These are phyloP conservation scores for Eulemur rufifrons DNA, from an alignment of 2,113 vertebrate genomes.

Conservation along the genomic window DNA sequence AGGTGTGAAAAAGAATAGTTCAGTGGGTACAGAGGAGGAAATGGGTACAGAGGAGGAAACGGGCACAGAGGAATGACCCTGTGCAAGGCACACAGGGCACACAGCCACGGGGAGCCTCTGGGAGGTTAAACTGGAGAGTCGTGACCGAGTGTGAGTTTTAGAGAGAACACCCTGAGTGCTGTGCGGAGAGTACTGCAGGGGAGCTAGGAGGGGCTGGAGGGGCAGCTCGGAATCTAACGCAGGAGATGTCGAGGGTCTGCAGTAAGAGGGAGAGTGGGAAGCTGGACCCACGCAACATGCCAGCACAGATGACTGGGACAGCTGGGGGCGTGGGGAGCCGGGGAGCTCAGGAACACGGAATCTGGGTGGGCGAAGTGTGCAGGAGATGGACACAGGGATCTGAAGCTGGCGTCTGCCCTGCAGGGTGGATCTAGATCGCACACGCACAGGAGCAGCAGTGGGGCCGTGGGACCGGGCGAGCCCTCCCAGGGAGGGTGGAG, in stretches of 20 bases:
- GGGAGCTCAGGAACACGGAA: background rate
- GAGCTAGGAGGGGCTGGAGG: too few relatives aligned
- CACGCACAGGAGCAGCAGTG: rapidly evolving
- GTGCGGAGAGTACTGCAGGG: background rate
- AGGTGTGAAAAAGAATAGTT: background rate
- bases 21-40: background rate
- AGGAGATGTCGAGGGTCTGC: background rate
- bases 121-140: background rate
- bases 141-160: background rate
- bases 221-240: background rate
- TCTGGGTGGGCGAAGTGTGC: background rate
- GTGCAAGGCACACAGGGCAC: background rate
- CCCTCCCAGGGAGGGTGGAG: background rate
- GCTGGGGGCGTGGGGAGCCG: background rate
- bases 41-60: background rate
- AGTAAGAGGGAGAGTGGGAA: background rate
- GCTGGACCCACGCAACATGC: background rate
- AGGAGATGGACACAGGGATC: too few relatives aligned
- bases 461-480: rapidly evolving
- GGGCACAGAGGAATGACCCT: background rate
- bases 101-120: background rate
- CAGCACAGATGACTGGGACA: too few relatives aligned
- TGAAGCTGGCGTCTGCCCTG: background rate
- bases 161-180: background rate
- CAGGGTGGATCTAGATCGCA: background rate